Evolutionary conservation across 1,140 invertebrate species (phyloP).

Genomic region (Plectus sambesii): DNA sequence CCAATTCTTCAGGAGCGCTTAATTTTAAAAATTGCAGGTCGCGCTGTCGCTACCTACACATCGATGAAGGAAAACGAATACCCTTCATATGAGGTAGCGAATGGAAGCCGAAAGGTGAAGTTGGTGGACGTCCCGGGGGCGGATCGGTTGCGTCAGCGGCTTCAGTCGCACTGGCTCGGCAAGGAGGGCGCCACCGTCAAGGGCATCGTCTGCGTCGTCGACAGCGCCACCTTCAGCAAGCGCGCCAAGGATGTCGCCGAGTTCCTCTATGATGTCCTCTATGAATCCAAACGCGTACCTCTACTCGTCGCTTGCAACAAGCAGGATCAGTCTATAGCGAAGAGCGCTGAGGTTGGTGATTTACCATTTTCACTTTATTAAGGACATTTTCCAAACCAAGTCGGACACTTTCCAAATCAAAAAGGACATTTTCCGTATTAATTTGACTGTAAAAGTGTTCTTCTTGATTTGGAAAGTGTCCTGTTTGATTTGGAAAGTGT

Average conservation of each 20-base stretch:
- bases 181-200: constrained; percentile 13
- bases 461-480: too few relatives aligned
- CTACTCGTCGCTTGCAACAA: constrained; percentile 30
- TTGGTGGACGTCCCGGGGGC: constrained; percentile 32
- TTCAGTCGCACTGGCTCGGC: constrained; percentile 25
- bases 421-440: too few relatives aligned
- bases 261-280: constrained; percentile 31
- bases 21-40: too few relatives aligned
- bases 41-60: constrained; percentile 18
- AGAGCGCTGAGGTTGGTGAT: too few relatives aligned
- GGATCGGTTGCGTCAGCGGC: constrained; percentile 19
- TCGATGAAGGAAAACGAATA: constrained; percentile 28
- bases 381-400: too few relatives aligned
- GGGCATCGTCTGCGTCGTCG: constrained; percentile 30
- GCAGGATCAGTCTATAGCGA: constrained; percentile 23
- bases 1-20: too few relatives aligned
- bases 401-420: too few relatives aligned
- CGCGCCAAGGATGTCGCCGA: constrained; percentile 32
- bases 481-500: too few relatives aligned
- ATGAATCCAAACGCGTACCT: constrained; percentile 19
- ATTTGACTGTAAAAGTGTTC: too few relatives aligned
- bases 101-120: constrained; percentile 5
- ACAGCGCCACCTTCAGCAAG: constrained; percentile 27
- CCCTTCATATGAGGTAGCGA: neutral
- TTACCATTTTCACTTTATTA: too few relatives aligned